Conservation (phyloP, 2,888 invertebrate species). For the Micoletzkya japonica region DNA sequence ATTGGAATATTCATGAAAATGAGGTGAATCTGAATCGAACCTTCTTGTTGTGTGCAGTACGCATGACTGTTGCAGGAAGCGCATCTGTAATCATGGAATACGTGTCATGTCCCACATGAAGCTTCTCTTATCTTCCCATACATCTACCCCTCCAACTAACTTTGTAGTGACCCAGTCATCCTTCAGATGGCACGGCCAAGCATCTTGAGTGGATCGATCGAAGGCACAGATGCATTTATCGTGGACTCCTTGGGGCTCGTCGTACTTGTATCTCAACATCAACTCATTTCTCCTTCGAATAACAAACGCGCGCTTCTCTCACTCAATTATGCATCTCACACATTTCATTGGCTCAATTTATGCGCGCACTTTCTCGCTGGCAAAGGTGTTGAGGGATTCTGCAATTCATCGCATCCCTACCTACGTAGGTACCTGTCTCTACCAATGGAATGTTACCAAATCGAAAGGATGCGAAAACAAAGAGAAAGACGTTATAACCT, state of each 20-base stretch:
- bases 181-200: slow-evolving; percentile 42
- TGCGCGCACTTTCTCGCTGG: too few relatives aligned
- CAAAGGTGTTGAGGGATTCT: too few relatives aligned
- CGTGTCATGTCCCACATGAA: neutral
- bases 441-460: neutral
- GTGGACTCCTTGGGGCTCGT: slow-evolving; percentile 29
- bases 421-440: too few relatives aligned
- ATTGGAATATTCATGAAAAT: neutral
- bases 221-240: slow-evolving; percentile 56
- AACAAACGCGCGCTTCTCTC: too few relatives aligned
- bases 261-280: slow-evolving; percentile 18
- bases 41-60: slow-evolving; percentile 2
- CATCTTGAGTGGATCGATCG: slow-evolving; percentile 46
- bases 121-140: neutral
- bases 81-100: neutral
- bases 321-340: neutral
- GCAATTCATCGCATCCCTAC: too few relatives aligned
- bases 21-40: neutral
- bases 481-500: neutral
- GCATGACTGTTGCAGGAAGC: slow-evolving; percentile 13
- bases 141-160: slow-evolving; percentile 30
- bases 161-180: slow-evolving; percentile 32
- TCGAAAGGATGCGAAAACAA: neutral
- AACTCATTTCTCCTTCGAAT: too few relatives aligned
- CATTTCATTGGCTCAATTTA: too few relatives aligned